Percentiles rank a stretch among this genome's conserved stretches.
Evolutionary conservation across 2,113 vertebrate genomes (phyloP).

Genomic region (Mixornis gularis): DNA sequence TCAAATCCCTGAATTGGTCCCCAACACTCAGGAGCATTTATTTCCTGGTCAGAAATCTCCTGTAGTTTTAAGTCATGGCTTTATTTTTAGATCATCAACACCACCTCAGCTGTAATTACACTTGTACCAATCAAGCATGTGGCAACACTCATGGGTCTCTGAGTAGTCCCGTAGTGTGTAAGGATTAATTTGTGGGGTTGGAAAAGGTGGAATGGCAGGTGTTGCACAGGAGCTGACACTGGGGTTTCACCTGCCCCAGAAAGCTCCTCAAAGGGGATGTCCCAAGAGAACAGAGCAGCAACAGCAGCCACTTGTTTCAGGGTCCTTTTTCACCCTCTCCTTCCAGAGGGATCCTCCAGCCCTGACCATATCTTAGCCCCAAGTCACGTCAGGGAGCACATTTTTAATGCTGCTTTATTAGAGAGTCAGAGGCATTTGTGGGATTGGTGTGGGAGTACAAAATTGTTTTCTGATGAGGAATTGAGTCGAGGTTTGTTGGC

Average conservation of each 20-base stretch:
- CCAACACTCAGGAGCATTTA: not conserved
- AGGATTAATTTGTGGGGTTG: slow-evolving; percentile 13
- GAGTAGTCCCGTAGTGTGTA: not conserved
- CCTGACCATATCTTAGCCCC: not conserved
- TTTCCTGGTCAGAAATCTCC: not conserved
- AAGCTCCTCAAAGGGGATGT: not conserved
- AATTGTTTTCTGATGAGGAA: slow-evolving; percentile 52
- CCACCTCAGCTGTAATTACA: slow-evolving; percentile 21
- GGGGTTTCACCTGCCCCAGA: not conserved
- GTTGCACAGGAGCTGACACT: not conserved
- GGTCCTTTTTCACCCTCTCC: not conserved
- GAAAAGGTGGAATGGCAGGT: slow-evolving; percentile 13
- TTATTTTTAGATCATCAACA: slow-evolving; percentile 54
- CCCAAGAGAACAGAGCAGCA: not conserved
- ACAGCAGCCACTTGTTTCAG: not conserved
- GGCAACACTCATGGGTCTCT: not conserved
- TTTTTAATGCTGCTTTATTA: slow-evolving; percentile 11
- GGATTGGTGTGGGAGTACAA: slow-evolving; percentile 46
- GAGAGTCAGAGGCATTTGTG: slow-evolving; percentile 45
- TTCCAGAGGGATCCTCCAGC: not conserved
- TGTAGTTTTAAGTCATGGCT: not conserved
- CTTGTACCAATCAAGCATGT: slow-evolving; percentile 15
- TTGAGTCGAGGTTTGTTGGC: slow-evolving; percentile 13
- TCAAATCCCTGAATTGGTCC: not conserved
- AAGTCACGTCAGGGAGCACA: not conserved